Evolutionary conservation across 2,113 vertebrate genomes (phyloP), one percentile per base, ranked within the genome.

Genomic region (Chamaea fasciata): DNA sequence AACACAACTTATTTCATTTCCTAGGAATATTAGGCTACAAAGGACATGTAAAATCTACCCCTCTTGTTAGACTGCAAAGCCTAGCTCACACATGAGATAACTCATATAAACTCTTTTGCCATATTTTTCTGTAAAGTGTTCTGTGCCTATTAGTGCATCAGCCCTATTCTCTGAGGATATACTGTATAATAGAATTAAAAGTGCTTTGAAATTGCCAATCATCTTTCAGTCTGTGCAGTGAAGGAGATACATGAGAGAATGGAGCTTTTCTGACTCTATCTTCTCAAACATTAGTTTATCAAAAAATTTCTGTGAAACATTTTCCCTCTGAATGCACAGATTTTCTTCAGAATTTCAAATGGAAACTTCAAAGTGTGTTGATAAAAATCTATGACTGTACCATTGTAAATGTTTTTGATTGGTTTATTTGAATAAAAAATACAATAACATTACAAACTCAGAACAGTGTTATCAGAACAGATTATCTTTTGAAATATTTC

Each of bases 131-230:
- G 50, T 67, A 67, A 86, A 88, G 75, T 18, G 35, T 24, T 46
- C 86, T 73, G 39, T 73, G 46, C 78, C 89, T 31, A 65, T 92
- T 95, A 94, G 46, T 39, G 35, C 46, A 88, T 67, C 41, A 60
- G 46, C 50, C 55, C 17, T 85, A 74, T 83, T 88, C 85, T 91
- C 90, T 63, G 71, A 93, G 82, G 91, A 77, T 35, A 67, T 18
- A 74, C 1, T 24, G 20, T 83, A 69, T 63, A 85, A 94, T 39
- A 85, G 78, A 92, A 94, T 95, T 95, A 96, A 70, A 86, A 94
- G 67, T 57, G 26, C 42, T 95, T 87, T 92, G 93, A 91, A 91
- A 80, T 50, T 44, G 56, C 35, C 13, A 16, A 80, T 67, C 44
- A 70, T 60, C 47, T 90, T 65, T 78, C 49, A 30, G 44, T 46